Conservation (phyloP, 2,888 invertebrate genomes). For the Hemaris fuciformis region DNA sequence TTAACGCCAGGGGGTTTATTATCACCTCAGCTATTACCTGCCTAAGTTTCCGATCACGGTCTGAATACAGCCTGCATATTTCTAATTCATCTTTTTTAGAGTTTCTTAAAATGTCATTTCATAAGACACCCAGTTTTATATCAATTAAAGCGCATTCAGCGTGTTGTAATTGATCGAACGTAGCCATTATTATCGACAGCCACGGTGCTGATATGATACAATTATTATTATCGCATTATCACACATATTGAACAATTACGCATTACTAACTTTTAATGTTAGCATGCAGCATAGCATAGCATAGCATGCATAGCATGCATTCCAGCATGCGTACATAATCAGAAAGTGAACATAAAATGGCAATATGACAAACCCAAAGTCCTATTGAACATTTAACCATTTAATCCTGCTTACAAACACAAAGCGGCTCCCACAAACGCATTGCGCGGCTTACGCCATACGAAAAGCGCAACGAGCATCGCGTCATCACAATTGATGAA, state of each 20-base stretch:
- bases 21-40: too few relatives aligned
- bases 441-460: conserved; percentile 52
- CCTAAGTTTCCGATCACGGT: too few relatives aligned
- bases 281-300: too few relatives aligned
- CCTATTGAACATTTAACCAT: conserved; percentile 21
- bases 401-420: conserved; percentile 57
- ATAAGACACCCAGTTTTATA: too few relatives aligned
- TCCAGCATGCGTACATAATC: too few relatives aligned
- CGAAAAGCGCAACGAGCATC: conserved; percentile 59
- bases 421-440: conserved; percentile 52
- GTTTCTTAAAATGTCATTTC: too few relatives aligned
- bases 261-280: not conserved
- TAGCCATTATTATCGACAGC: not conserved
- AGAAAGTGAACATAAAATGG: not conserved
- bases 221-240: not conserved
- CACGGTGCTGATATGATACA: not conserved
- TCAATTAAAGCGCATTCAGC: too few relatives aligned
- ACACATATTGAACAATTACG: not conserved
- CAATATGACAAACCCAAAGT: not conserved
- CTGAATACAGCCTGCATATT: too few relatives aligned
- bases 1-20: too few relatives aligned
- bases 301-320: too few relatives aligned
- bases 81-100: too few relatives aligned
- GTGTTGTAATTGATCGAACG: too few relatives aligned
- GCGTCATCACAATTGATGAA: conserved; percentile 62